Percentiles rank a stretch among this genome's conserved stretches.
Conservation (phyloP, 2,113 vertebrate species). For the Fulica atra region DNA sequence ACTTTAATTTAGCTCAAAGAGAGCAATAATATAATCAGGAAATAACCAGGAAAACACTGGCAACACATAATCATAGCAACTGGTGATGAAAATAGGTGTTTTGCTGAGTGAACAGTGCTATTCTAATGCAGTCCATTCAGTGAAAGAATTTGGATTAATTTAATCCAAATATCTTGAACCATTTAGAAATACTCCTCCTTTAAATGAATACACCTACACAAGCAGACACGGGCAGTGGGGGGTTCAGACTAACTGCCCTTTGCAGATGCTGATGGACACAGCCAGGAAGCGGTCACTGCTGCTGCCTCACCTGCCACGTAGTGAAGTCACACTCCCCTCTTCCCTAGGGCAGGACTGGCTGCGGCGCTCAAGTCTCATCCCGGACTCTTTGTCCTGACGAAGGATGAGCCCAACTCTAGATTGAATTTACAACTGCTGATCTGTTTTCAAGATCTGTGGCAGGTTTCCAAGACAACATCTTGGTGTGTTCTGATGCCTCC, state of each 20-base stretch:
- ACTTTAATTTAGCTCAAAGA: background rate
- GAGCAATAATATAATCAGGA: background rate
- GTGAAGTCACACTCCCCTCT: background rate
- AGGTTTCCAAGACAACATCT: background rate
- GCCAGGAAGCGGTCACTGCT: background rate
- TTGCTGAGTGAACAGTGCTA: background rate
- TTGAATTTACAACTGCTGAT: background rate
- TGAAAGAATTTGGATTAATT: background rate
- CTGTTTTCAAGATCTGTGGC: background rate
- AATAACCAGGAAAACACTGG: background rate
- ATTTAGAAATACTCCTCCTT: background rate
- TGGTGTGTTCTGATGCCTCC: background rate
- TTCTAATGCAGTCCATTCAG: background rate
- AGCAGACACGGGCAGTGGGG: background rate
- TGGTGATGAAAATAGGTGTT: background rate
- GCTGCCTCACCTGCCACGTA: fast-evolving
- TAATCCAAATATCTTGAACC: background rate
- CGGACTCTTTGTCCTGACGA: background rate
- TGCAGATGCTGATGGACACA: background rate
- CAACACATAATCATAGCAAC: background rate
- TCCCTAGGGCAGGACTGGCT: background rate
- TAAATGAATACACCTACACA: fast-evolving
- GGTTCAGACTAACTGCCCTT: background rate
- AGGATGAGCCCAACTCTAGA: background rate
- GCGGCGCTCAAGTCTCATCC: fast-evolving